Evolutionary conservation across 2,113 vertebrate species (phyloP).

Genomic region (Azemiops feae): DNA sequence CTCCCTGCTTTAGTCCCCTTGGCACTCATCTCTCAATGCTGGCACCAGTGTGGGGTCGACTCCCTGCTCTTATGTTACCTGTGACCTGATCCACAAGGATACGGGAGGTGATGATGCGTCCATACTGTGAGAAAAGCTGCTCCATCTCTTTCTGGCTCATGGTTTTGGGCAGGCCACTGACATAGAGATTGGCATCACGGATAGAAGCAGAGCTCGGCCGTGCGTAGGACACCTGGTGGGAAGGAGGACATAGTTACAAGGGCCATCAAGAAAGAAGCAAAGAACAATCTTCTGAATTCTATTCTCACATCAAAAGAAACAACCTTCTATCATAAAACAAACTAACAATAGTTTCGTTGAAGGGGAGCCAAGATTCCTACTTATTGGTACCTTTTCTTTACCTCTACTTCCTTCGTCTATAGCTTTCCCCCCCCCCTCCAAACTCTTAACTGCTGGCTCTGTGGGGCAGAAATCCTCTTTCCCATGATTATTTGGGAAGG

Average conservation of each 20-base stretch:
- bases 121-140: constrained; percentile 93
- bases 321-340: neutral
- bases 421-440: no score
- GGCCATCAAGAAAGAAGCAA: neutral
- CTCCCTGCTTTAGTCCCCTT: neutral
- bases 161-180: constrained; percentile 92
- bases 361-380: neutral
- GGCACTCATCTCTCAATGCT: neutral
- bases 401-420: neutral
- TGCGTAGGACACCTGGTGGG: constrained; percentile 85
- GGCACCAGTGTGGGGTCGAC: neutral
- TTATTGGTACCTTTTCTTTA: neutral
- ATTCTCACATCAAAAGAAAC: neutral
- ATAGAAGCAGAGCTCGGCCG: constrained; percentile 93
- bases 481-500: neutral
- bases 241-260: neutral
- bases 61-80: constrained; percentile 68
- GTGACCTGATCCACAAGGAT: constrained; percentile 95
- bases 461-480: neutral
- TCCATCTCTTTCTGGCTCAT: constrained; percentile 98
- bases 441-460: neutral
- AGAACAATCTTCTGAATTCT: neutral
- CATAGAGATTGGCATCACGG: constrained; percentile 92
- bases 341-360: neutral
- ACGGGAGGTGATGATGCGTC: constrained; percentile 95